Percentiles rank a stretch among this genome's conserved stretches.
Conservation (phyloP, 2,888 invertebrate species). For the Calliphora vomitoria region DNA sequence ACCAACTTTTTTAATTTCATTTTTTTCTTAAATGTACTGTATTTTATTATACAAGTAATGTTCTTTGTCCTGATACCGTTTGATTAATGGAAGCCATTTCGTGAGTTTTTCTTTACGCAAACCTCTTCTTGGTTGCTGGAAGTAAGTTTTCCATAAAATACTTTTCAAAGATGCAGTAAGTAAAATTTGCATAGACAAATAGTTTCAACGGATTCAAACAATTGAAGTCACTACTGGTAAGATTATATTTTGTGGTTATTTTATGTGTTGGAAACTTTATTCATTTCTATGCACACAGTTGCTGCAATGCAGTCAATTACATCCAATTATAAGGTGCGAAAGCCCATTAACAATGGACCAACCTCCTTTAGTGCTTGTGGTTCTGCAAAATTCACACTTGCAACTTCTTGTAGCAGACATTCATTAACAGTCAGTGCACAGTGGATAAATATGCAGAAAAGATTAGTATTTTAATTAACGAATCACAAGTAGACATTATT, state of each 20-base stretch:
- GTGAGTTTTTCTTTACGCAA: not conserved
- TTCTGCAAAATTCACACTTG: not conserved
- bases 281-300: not conserved
- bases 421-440: not conserved
- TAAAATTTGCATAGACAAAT: constrained; percentile 15
- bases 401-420: not conserved
- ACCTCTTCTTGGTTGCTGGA: not conserved
- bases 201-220: not conserved
- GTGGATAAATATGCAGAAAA: not conserved
- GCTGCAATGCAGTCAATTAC: constrained; percentile 31
- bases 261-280: not conserved
- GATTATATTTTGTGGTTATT: not conserved
- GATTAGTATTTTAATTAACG: too few species aligned
- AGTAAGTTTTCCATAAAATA: not conserved
- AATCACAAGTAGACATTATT: too few species aligned
- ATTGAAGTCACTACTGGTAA: not conserved
- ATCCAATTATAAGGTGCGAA: constrained; percentile 17
- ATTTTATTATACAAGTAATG: not conserved
- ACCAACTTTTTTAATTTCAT: not conserved
- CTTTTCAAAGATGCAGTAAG: not conserved
- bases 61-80: not conserved
- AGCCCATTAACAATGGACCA: not conserved
- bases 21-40: not conserved
- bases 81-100: not conserved
- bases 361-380: not conserved